Evolutionary conservation across 2,888 invertebrate species (phyloP).

Genomic region (Trichogramma dendrolimi): DNA sequence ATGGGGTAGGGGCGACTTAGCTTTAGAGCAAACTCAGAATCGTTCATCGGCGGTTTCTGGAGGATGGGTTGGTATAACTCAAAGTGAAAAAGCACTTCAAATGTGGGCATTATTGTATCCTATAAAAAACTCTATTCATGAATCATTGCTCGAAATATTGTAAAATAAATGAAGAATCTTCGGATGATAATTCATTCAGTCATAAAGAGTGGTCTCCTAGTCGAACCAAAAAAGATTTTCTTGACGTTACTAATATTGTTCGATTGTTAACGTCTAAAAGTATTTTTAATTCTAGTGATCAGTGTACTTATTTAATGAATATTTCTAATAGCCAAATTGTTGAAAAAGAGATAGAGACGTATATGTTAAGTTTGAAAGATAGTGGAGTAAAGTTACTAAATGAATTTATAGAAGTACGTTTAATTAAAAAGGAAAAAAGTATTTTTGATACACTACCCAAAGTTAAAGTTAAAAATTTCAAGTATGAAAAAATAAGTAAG

Average conservation of each 20-base stretch:
- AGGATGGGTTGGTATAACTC: constrained; percentile 34
- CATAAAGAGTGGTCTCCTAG: constrained; percentile 2
- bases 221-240: constrained; percentile 32
- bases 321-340: constrained; percentile 1
- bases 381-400: neutral
- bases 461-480: constrained; percentile 1
- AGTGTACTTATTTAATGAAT: constrained; percentile 1
- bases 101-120: constrained; percentile 29
- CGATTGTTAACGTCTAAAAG: neutral
- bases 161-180: constrained; percentile 24
- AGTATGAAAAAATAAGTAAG: no score
- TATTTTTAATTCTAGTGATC: neutral
- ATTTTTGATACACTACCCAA: neutral
- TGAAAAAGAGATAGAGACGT: neutral
- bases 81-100: constrained; percentile 37
- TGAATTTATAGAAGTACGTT: neutral
- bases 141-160: constrained; percentile 25
- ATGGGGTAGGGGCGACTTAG: constrained; percentile 35
- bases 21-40: constrained; percentile 38
- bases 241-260: constrained; percentile 20
- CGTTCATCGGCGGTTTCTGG: constrained; percentile 38
- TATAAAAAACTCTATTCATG: constrained; percentile 29
- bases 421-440: neutral
- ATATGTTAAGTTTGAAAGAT: constrained; percentile 1
- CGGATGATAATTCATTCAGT: constrained; percentile 1